A percentile compares a stretch with the other conserved stretches of the same genome.
Conservation (phyloP, 2,797 vertebrate genomes). For the Dicrostonyx torquatus region DNA sequence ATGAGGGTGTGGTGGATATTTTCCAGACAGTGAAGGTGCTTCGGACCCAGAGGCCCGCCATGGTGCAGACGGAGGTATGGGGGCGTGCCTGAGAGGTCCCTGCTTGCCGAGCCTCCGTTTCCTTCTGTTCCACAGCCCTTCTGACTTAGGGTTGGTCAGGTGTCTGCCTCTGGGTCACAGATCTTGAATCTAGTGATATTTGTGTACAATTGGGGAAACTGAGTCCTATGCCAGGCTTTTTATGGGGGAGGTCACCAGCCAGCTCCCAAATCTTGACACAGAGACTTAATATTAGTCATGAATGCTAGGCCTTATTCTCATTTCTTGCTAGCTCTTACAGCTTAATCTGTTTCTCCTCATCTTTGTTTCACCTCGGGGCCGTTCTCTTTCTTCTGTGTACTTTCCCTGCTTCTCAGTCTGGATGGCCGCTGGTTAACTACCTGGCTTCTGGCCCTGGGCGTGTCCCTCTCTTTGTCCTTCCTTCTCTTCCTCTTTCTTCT, state of each 20-base stretch:
- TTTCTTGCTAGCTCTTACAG: neutral
- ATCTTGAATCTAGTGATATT: neutral
- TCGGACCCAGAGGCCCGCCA: slow-evolving; percentile 97
- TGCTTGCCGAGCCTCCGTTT: neutral
- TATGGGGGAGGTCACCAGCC: neutral
- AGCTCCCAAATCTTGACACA: neutral
- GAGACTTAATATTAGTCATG: neutral
- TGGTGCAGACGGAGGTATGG: slow-evolving; percentile 98
- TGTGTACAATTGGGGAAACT: neutral
- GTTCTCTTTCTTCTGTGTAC: neutral
- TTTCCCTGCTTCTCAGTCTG: neutral
- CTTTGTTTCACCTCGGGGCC: neutral
- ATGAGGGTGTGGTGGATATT: slow-evolving; percentile 98
- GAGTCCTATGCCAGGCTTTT: neutral
- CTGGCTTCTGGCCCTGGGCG: neutral
- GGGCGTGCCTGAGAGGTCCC: fast-evolving
- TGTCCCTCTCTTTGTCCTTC: neutral
- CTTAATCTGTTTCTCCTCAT: neutral
- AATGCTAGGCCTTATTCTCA: neutral
- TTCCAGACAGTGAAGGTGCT: slow-evolving; percentile 99
- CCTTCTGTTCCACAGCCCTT: neutral
- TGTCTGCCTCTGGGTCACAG: neutral
- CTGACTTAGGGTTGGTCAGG: neutral
- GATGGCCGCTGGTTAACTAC: neutral
- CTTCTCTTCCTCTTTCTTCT: neutral